Conservation (phyloP, 2,888 invertebrate genomes). For the Sceliomorpha sp. region DNA sequence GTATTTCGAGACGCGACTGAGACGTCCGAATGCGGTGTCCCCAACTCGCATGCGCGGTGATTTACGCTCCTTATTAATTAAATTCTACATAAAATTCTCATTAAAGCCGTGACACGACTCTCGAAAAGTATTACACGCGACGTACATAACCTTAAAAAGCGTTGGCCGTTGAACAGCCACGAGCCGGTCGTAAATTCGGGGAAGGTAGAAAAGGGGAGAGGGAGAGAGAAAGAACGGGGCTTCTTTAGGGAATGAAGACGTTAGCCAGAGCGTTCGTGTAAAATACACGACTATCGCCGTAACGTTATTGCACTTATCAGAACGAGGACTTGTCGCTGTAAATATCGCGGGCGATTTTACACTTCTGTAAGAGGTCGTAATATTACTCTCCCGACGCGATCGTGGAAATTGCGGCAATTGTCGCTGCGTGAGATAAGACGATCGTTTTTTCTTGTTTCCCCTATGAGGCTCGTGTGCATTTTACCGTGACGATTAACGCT, state of each 20-base stretch:
- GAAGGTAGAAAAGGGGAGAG: no score
- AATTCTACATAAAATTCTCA: no score
- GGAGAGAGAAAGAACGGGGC: no score
- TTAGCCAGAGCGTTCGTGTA: constrained; percentile 16
- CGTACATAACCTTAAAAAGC: no score
- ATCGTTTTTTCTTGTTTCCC: constrained; percentile 24
- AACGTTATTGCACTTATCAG: constrained; percentile 41
- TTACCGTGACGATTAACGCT: constrained; percentile 33
- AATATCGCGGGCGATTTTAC: constrained; percentile 36
- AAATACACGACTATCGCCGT: constrained; percentile 24
- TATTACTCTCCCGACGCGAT: constrained; percentile 37
- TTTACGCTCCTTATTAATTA: no score
- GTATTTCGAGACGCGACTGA: no score
- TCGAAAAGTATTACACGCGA: no score
- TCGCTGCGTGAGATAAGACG: constrained; percentile 34
- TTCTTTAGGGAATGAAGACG: constrained; percentile 24
- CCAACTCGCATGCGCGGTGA: no score
- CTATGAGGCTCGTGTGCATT: constrained; percentile 27
- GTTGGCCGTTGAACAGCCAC: no score
- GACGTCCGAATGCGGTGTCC: no score
- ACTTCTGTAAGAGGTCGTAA: constrained; percentile 36
- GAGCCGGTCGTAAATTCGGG: no score
- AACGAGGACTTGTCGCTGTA: constrained; percentile 32
- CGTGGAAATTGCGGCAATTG: constrained; percentile 44
- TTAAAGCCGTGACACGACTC: no score